Evolutionary conservation across 2,797 vertebrate species (phyloP).

Genomic region (Saxicola maurus): DNA sequence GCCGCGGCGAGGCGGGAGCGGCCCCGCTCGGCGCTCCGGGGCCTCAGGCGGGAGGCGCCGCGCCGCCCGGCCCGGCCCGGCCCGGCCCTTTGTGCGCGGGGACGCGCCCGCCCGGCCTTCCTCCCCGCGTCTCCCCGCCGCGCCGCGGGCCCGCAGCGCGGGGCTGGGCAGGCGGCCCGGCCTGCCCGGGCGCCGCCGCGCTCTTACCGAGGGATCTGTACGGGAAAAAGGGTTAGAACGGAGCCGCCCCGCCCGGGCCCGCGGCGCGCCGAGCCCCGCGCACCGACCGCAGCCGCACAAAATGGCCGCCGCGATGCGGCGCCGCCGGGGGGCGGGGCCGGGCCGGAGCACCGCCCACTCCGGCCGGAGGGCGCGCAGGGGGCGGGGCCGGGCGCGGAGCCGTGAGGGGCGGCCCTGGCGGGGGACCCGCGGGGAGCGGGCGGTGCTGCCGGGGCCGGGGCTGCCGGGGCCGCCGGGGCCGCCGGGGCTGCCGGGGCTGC

Average conservation of each 20-base stretch:
- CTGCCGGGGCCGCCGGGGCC: not conserved
- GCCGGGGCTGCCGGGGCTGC: not conserved
- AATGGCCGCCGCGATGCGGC: constrained; percentile 28
- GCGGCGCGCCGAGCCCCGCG: not conserved
- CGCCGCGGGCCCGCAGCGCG: not conserved
- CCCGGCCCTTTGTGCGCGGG: not conserved
- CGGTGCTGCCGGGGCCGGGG: no score
- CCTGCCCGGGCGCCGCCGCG: not conserved
- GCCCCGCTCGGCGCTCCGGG: not conserved
- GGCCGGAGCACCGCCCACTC: not conserved
- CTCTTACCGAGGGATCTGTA: constrained; percentile 50
- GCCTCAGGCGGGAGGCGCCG: not conserved
- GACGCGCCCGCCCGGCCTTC: not conserved
- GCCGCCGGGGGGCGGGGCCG: not conserved
- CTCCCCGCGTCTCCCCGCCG: not conserved
- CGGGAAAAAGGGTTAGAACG: not conserved
- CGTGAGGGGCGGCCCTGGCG: no score
- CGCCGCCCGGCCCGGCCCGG: no score
- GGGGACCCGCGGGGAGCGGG: no score
- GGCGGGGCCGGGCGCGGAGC: no score
- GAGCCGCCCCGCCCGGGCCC: not conserved
- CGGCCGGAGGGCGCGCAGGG: no score
- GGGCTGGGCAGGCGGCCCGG: not conserved
- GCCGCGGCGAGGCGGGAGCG: not conserved
- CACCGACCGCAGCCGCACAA: constrained; percentile 35